These are phyloP conservation scores for Triplophysa siluroides DNA, from an alignment of 2,113 vertebrate species.

Conservation along the genomic window DNA sequence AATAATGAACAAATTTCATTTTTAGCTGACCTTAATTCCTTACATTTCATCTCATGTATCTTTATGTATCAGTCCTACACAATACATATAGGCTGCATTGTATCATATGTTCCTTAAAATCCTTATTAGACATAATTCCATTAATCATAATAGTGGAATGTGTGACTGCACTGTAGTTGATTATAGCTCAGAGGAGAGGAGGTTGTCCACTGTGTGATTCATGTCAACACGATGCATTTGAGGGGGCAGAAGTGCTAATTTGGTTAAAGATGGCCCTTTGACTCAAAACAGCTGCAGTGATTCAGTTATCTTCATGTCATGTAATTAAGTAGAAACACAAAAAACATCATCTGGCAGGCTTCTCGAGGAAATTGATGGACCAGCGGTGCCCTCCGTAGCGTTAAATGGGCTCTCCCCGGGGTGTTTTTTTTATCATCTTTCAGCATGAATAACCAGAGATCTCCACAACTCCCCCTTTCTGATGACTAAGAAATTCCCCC, in stretches of 20 bases:
- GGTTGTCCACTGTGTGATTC: background rate
- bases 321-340: conserved; percentile 50
- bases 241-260: conserved; percentile 34
- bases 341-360: conserved; percentile 1
- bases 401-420: conserved; percentile 16
- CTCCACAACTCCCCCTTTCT: conserved; percentile 23
- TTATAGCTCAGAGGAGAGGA: conserved; percentile 25
- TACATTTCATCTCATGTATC: no score
- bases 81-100: background rate
- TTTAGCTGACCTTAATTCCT: no score
- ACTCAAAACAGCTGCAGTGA: conserved; percentile 47
- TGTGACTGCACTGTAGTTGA: background rate
- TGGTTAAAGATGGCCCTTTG: conserved; percentile 22
- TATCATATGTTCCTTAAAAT: background rate
- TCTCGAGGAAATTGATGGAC: conserved; percentile 23
- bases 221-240: conserved; percentile 30
- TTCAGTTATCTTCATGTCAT: conserved; percentile 51
- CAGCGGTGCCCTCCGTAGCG: background rate
- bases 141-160: conserved; percentile 31
- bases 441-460: conserved; percentile 38
- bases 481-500: conserved; percentile 60
- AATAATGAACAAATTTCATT: no score
- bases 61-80: background rate
- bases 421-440: conserved; percentile 20
- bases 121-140: background rate